Conservation (phyloP, 2,113 vertebrate genomes). For the Cyprinodon brontotheroides region DNA sequence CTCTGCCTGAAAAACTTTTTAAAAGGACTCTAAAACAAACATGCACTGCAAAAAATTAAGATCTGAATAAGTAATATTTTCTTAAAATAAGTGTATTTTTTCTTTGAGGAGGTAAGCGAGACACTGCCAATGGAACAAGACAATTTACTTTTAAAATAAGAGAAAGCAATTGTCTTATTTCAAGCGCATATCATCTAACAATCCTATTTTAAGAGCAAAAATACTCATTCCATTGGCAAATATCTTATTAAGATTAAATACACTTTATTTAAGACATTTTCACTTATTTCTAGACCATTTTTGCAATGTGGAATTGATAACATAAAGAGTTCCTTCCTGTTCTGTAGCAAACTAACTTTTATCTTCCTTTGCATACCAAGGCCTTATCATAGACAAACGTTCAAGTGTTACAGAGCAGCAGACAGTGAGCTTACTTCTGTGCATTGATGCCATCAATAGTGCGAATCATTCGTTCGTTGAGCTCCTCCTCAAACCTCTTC, state of each 20-base stretch:
- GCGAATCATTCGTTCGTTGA: slow-evolving; percentile 97
- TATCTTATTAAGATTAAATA: too few relatives aligned
- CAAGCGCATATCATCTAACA: too few relatives aligned
- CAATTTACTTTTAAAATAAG: too few relatives aligned
- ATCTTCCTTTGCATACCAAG: not conserved
- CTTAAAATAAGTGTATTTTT: too few relatives aligned
- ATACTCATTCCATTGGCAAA: too few relatives aligned
- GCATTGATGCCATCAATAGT: slow-evolving; percentile 98
- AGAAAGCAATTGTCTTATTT: too few relatives aligned
- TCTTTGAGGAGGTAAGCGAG: too few relatives aligned
- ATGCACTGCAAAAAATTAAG: not conserved
- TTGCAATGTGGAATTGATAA: not conserved
- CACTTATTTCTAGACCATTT: too few relatives aligned
- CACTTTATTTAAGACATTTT: too few relatives aligned
- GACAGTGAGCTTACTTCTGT: slow-evolving; percentile 86
- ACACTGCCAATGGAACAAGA: too few relatives aligned
- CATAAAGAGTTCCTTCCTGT: not conserved
- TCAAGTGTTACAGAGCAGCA: not conserved
- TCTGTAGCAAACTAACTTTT: not conserved
- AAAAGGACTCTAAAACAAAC: not conserved
- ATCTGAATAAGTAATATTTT: too few relatives aligned
- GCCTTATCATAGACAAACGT: not conserved
- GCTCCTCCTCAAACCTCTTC: slow-evolving; percentile 94
- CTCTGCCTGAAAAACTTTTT: not conserved
- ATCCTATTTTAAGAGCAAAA: too few relatives aligned